phyloP scores from a whole-genome alignment of 1,140 invertebrate species.

The Bombyx mandarina region DNA sequence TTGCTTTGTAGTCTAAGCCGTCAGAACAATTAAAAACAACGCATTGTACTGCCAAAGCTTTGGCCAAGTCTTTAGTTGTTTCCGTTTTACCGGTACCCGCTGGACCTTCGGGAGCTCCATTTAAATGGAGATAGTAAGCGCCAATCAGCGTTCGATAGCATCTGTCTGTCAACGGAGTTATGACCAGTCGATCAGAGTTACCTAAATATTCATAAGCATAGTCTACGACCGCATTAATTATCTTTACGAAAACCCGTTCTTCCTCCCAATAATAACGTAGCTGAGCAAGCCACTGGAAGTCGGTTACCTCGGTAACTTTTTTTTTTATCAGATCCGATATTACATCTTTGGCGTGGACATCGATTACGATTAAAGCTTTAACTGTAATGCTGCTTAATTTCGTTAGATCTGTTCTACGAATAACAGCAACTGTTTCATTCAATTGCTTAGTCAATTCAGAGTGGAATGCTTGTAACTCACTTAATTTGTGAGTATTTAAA shows the following conservation, averaged over 20 bases:
- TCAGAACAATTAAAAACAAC: constrained; percentile 95
- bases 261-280: constrained; percentile 93
- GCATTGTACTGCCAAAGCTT: constrained; percentile 89
- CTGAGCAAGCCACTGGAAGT: constrained; percentile 94
- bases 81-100: constrained; percentile 96
- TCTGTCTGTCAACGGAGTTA: constrained; percentile 88
- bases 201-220: constrained; percentile 96
- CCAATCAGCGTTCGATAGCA: constrained; percentile 91
- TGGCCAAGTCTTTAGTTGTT: constrained; percentile 93
- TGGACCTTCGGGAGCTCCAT: constrained; percentile 90
- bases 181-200: constrained; percentile 84
- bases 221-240: constrained; percentile 87
- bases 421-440: constrained; percentile 76
- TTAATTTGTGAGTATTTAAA: constrained; percentile 73
- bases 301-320: constrained; percentile 79
- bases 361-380: constrained; percentile 89
- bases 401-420: constrained; percentile 71
- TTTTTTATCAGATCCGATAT: constrained; percentile 81
- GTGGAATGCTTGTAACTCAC: constrained; percentile 72
- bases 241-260: constrained; percentile 82
- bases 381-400: constrained; percentile 83
- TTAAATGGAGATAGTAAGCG: constrained; percentile 88
- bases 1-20: constrained; percentile 92
- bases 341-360: constrained; percentile 93
- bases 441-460: constrained; percentile 72